Base-by-base conservation (phyloP, 2,113 vertebrate species). In the Labeo rohita region DNA sequence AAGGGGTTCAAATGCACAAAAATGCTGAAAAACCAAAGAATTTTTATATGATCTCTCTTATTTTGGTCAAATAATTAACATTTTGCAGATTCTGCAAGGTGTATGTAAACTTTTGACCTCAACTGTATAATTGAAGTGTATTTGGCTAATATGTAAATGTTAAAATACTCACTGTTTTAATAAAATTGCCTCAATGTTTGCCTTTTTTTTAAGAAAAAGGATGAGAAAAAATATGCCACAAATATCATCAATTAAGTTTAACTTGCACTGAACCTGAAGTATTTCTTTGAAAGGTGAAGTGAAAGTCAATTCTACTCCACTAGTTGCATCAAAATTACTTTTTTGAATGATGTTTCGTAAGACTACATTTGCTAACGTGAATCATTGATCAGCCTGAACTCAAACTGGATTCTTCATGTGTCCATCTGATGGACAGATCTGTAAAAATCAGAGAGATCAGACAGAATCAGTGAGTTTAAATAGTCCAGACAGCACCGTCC, bases 391-490 rank as follows among this genome's bases (percentile, higher is more conserved):
- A 15, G 11, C 6, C 6, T 74, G 39, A 72, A 72, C n/a, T 28
- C 56, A n/a, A 3, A n/a, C 34, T 68, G 13, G 65, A 16, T 36
- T 39, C 39, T 18, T 72, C 8, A 72, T 21, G 39, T 45, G 18
- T 8, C 16, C 68, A 0, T 21, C 68, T 74, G 45, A 23, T 23
- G 8, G 47, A 59, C 34, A 36, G 47, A 47, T 28, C 16, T 49
- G 61, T 47, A n/a, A 83, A 28, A 63, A 39, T 66, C 61, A 81
- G 84, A 84, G 80, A 86, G 79, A 50, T 36, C 34, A 63, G 77
- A 45, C 28, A 21, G 34, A 74, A 49, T 49, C 72, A 49, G 21
- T 49, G 21, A 74, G 72, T 74, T 47, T 6, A 70, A 70, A 70
- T 36, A 43, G 36, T 72, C 68, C 68, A 72, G 68, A 43, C 72